Conservation (phyloP, 2,113 vertebrate genomes). For the Grus americana region DNA sequence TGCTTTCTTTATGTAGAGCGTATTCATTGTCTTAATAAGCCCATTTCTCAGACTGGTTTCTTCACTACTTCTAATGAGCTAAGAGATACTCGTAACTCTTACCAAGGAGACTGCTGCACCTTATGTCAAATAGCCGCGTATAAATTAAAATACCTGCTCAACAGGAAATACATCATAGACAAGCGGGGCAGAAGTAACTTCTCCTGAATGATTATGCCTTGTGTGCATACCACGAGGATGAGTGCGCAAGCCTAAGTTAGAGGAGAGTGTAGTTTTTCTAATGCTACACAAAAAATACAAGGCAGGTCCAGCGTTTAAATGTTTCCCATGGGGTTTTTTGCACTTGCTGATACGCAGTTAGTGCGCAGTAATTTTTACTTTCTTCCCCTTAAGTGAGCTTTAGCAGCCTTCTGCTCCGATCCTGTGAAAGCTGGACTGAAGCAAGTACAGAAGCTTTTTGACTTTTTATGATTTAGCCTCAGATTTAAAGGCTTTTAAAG, state of each 20-base stretch:
- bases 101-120: neutral
- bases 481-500: neutral
- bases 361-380: neutral
- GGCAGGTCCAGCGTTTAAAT: neutral
- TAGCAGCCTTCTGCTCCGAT: neutral
- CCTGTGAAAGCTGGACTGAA: constrained; percentile 1
- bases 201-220: neutral
- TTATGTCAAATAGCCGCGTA: neutral
- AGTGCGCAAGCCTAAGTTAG: neutral
- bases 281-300: neutral
- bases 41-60: neutral
- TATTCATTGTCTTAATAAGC: neutral
- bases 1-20: neutral
- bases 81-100: neutral
- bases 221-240: neutral
- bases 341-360: neutral
- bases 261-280: neutral
- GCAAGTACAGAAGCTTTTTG: neutral
- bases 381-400: neutral
- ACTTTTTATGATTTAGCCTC: neutral
- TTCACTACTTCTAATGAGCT: neutral
- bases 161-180: neutral
- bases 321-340: neutral
- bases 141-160: neutral
- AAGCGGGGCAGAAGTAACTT: neutral